These are phyloP conservation scores for Spodoptera littoralis DNA, from an alignment of 2,888 invertebrate genomes.

Conservation along the genomic window DNA sequence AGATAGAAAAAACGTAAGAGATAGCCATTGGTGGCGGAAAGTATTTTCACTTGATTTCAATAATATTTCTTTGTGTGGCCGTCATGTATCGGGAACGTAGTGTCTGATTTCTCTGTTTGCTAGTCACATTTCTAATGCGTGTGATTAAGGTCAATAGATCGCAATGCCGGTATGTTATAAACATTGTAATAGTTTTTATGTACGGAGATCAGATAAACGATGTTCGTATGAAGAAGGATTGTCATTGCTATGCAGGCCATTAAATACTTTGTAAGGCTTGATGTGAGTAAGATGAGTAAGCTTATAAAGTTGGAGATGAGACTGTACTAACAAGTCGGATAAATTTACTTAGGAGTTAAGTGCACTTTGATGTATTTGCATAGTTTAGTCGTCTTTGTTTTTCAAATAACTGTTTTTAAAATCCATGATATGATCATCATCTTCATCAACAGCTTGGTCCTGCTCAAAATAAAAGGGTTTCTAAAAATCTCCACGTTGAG, in stretches of 20 bases:
- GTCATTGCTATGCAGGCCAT: slow-evolving; percentile 37
- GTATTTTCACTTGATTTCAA: slow-evolving; percentile 70
- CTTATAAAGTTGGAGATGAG: slow-evolving; percentile 11
- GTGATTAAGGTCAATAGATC: slow-evolving; percentile 75
- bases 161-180: slow-evolving; percentile 42
- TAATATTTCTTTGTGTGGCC: slow-evolving; percentile 61
- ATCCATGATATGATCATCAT: no score
- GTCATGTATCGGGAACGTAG: slow-evolving; percentile 56
- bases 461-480: no score
- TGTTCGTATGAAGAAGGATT: slow-evolving; percentile 39
- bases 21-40: slow-evolving; percentile 56
- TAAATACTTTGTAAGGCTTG: slow-evolving; percentile 34
- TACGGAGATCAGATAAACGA: slow-evolving; percentile 46
- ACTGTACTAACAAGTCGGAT: no score
- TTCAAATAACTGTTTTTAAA: no score
- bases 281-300: slow-evolving; percentile 16
- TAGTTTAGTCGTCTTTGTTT: no score
- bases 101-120: slow-evolving; percentile 69
- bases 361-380: no score
- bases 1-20: slow-evolving; percentile 55
- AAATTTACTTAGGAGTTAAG: no score
- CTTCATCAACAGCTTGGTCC: no score
- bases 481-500: no score
- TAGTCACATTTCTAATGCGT: slow-evolving; percentile 72
- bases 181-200: slow-evolving; percentile 51